A percentile compares a stretch with the other conserved stretches of the same genome.
Conservation (phyloP, 2,113 vertebrate species). For the Saguinus midas region DNA sequence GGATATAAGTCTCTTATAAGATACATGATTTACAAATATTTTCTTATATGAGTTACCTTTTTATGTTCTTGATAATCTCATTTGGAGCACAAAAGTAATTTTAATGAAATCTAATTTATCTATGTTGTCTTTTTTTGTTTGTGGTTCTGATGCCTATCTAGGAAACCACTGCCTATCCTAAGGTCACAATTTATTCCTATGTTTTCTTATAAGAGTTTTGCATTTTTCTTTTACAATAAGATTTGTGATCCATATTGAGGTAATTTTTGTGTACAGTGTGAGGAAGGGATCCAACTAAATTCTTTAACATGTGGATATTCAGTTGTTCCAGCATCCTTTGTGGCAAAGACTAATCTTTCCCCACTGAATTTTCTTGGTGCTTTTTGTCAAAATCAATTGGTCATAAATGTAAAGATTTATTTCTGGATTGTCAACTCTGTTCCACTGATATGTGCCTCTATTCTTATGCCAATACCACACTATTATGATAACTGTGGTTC, state of each 20-base stretch:
- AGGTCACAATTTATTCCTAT: neutral
- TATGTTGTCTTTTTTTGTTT: neutral
- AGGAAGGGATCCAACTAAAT: neutral
- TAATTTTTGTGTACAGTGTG: neutral
- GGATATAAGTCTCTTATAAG: neutral
- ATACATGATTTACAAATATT: neutral
- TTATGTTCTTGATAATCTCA: neutral
- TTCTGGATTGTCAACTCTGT: neutral
- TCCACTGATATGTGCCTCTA: neutral
- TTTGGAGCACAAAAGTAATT: neutral
- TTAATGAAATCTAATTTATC: neutral
- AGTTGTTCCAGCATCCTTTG: neutral
- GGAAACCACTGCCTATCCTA: neutral
- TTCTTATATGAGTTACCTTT: neutral
- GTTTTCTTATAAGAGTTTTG: neutral
- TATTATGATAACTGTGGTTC: neutral
- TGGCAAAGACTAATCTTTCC: neutral
- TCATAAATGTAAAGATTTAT: neutral
- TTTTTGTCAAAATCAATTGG: neutral
- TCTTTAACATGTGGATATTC: neutral
- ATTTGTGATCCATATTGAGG: neutral
- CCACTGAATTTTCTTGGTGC: neutral
- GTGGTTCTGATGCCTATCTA: neutral
- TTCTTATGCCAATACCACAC: neutral
- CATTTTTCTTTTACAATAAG: neutral